Base-by-base conservation (phyloP, 2,113 vertebrate genomes). In the Caretta caretta region DNA sequence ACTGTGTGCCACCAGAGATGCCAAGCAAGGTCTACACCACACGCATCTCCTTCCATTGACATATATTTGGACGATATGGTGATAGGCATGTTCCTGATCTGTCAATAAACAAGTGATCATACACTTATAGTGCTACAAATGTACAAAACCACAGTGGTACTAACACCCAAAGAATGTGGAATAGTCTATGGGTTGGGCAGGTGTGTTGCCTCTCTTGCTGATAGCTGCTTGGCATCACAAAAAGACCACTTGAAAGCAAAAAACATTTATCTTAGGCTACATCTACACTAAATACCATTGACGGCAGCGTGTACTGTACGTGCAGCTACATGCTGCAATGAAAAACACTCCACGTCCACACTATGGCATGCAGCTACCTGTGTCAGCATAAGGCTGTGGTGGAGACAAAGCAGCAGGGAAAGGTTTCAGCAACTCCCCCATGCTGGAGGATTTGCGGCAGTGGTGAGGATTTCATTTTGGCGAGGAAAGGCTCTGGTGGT, bases 1-100 rank as follows among this genome's bases (percentile, higher is more conserved):
- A 0, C 11, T 81, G 29, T 0, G 0, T 20, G 50, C 35, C 10
- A 13, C n/a, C n/a, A 50, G 1, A 59, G 0, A 0, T 42, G 54
- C 17, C 27, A 4, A 65, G 31, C 10, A 50, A 50, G 10, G 57
- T 69, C 29, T 81, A 6, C 42, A 2, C 31, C 51, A 82, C 31
- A 9, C n/a, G 42, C 19, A 48, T 10, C 38, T 8, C 22, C 79
- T 0, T 31, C 54, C 48, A 3, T 1, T 2, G 10, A 46, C 14
- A n/a, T 89, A 27, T 76, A 22, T 90, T 78, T 76, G 54, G 50
- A 14, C 24, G n/a, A 0, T 17, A 7, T 78, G 50, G 12, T 27
- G 24, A 78, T 78, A 13, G 29, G 6, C 12, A 78, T 48, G 75
- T 48, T 24, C 42, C 5, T 78, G 22, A 48, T 78, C 42, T 78